Evolutionary conservation across 2,113 vertebrate genomes (phyloP).

Genomic region (Crypturellus undulatus): DNA sequence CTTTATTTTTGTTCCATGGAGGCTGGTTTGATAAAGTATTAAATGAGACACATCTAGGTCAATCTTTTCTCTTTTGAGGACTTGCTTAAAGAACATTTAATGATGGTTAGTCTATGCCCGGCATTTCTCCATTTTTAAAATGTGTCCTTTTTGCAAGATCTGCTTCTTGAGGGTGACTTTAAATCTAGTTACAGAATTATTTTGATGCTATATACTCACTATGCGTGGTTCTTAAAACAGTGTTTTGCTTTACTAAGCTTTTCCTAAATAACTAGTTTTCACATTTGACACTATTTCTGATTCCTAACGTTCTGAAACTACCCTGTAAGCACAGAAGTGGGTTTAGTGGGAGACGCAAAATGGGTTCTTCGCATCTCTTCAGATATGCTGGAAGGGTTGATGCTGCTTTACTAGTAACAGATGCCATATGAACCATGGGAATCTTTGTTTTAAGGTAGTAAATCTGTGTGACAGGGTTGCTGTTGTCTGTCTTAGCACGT

Average conservation of each 20-base stretch:
- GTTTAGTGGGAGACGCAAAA: background rate
- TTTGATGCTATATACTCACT: background rate
- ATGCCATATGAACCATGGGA: accelerated
- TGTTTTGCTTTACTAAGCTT: background rate
- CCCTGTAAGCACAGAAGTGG: background rate
- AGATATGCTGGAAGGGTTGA: background rate
- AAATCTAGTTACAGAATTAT: background rate
- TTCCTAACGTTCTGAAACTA: background rate
- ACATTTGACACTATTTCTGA: background rate
- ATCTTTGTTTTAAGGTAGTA: background rate
- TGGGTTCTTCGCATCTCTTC: background rate
- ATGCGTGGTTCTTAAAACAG: background rate
- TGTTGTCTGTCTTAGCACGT: background rate
- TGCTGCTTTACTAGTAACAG: background rate
- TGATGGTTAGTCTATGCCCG: background rate
- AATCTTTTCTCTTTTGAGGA: background rate
- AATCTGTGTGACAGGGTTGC: background rate
- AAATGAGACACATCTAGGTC: slow-evolving; percentile 1
- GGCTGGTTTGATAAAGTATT: background rate
- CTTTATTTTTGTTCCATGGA: background rate
- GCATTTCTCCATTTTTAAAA: background rate
- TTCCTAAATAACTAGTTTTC: background rate
- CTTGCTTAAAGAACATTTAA: background rate
- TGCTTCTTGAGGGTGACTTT: background rate
- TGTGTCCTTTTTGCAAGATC: background rate